Evolutionary conservation across 2,888 invertebrate species (phyloP).

Genomic region (Cataglyphis cursor): DNA sequence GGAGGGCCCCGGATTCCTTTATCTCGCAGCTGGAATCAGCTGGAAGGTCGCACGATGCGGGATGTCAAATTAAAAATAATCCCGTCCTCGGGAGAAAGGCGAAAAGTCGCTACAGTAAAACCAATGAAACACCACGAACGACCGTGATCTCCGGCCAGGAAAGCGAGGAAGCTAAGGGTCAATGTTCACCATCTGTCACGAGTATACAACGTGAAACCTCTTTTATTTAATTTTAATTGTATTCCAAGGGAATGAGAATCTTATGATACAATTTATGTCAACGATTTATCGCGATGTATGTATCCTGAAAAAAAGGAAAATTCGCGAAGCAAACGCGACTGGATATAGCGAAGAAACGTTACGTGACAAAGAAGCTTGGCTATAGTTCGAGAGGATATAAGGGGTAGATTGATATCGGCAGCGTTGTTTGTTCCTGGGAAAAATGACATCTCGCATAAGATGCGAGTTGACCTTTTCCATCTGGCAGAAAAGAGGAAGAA

Average conservation of each 20-base stretch:
- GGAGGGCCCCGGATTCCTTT: not conserved
- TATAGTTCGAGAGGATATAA: not conserved
- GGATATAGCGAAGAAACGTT: constrained; percentile 19
- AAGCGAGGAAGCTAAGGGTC: constrained; percentile 7
- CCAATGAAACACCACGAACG: constrained; percentile 38
- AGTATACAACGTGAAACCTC: not conserved
- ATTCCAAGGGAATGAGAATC: not conserved
- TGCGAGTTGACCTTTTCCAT: constrained; percentile 67
- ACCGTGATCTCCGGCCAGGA: constrained; percentile 63
- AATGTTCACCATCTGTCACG: constrained; percentile 12
- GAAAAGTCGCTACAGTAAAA: constrained; percentile 57
- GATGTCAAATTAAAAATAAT: constrained; percentile 63
- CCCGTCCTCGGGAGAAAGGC: constrained; percentile 59
- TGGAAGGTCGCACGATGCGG: constrained; percentile 59
- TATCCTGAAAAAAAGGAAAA: constrained; percentile 10
- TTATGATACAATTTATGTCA: not conserved
- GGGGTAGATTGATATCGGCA: not conserved
- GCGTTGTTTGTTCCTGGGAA: constrained; percentile 27
- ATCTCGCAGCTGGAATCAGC: constrained; percentile 21
- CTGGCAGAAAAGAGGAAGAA: constrained; percentile 48
- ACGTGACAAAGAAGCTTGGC: constrained; percentile 25
- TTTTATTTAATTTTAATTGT: not conserved
- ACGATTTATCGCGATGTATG: not conserved
- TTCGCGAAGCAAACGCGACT: not conserved
- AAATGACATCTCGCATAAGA: not conserved